Conservation (phyloP, 2,888 invertebrate genomes). For the Iphiclides podalirius region DNA sequence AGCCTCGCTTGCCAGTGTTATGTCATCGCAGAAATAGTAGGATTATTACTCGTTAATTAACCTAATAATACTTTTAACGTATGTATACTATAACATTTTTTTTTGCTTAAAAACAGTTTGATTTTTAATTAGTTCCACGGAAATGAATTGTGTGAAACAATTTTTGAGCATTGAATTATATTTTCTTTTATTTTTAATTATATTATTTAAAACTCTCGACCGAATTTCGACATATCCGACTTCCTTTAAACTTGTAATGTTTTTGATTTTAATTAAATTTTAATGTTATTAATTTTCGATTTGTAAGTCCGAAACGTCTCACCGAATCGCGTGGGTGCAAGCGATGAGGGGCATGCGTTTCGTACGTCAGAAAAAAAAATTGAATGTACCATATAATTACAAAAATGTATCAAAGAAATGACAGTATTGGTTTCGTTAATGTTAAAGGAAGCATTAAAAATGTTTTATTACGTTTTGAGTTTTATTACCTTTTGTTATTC, state of each 20-base stretch:
- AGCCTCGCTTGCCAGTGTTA: conserved; percentile 5
- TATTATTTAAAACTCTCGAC: conserved; percentile 44
- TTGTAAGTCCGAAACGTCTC: conserved; percentile 45
- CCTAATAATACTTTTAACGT: conserved; percentile 4
- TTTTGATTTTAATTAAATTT: conserved; percentile 1
- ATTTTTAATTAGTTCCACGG: background rate
- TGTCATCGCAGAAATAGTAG: conserved; percentile 15
- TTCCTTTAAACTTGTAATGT: conserved; percentile 48
- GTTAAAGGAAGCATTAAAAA: conserved; percentile 69
- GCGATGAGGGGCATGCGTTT: conserved; percentile 57
- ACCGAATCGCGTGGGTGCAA: conserved; percentile 58
- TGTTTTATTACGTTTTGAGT: conserved; percentile 59
- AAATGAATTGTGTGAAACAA: conserved; percentile 44
- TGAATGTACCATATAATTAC: background rate
- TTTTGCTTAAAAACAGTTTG: conserved; percentile 8
- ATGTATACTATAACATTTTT: conserved; percentile 27
- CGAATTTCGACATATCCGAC: conserved; percentile 64
- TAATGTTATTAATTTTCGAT: conserved; percentile 14
- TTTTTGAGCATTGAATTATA: conserved; percentile 60
- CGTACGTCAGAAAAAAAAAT: conserved; percentile 29
- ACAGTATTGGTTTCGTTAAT: conserved; percentile 34
- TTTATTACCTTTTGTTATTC: no score
- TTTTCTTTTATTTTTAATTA: conserved; percentile 35
- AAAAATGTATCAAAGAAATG: conserved; percentile 11
- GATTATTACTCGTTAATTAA: conserved; percentile 4